Base-by-base conservation (phyloP, 1,140 invertebrate species). In the Gonatopus flavifemur region DNA sequence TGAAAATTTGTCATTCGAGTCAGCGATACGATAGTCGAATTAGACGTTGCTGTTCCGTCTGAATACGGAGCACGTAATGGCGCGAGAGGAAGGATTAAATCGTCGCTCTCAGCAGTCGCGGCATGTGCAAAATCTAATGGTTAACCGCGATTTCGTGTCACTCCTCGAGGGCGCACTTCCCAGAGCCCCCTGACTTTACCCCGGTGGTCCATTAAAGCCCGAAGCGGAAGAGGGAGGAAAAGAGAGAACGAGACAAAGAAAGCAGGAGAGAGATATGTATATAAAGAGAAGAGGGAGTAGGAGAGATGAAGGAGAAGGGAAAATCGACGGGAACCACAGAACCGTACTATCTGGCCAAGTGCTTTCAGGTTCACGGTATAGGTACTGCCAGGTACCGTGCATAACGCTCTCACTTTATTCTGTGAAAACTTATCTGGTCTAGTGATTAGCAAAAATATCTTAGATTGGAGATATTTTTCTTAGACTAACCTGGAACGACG, bases 91-190 rank as follows among this genome's bases (percentile, higher is more conserved):
- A 49, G 38, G 41, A 53, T 53, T 24, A 20, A 49, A 42, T 49
- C 40, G 40, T 53, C 51, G 13, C 35, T 39, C 20, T 36, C 16
- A 22, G 40, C 30, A 32, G 46, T 36, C 30, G 30, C 39, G 19
- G 25, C 45, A 36, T 39, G 40, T 44, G 40, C 36, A 53, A 57
- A 53, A 53, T 53, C 55, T 38, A 47, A 42, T 44, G 51, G 50
- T 57, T 49, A 53, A 53, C 50, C 51, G 55, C 45, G 50, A 57
- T 53, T 53, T 57, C 55, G 44, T 57, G 33, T 59, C 42, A 33
- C 36, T 49, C n/a, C 31, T 38, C 45, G 45, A 49, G 39, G 15
- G 15, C 41, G 25, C 25, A 46, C 46, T 53, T 59, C 42, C 35
- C 46, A 18, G n/a, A n/a, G 12, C 32, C 36, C 33, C 25, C 16